Evolutionary conservation across 2,113 vertebrate species (phyloP), one percentile per base, ranked within the genome.

Genomic region (Rhombomys opimus): DNA sequence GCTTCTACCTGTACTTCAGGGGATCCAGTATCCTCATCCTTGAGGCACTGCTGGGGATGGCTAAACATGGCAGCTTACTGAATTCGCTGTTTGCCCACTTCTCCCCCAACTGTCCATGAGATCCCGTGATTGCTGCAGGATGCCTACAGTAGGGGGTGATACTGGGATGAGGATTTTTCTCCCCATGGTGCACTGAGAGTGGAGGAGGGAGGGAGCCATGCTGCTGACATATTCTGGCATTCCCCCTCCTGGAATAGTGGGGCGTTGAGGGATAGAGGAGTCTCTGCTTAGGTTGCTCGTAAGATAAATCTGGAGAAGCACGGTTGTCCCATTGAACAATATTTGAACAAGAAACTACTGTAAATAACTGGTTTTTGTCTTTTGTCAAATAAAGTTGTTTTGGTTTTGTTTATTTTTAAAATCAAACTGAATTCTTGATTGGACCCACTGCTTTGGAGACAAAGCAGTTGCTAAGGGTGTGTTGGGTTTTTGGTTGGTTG

Each of bases 301-400:
- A 73, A 95, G 90, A 52, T 68, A 96, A 94, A 94, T 63, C 78
- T 95, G 90, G 90, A 95, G 75, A 96, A 95, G 95, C 90, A 96
- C 81, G 86, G 87, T 93, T 96, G 84, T 91, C 97, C 93, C 84
- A 4, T 95, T 96, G 92, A 97, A 82, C 91, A 87, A 87, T 97
- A 95, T 98, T 89, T 97, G 95, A 96, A 81, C 67, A 92, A 96
- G 96, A 91, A 97, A 95, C 97, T 98, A 98, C 97, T 98, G 96
- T 97, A 98, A 97, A 98, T 97, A 98, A 96, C 82, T 96, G 73
- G 94, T 90, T 97, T 95, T 97, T 97, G 95, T 98, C 92, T 96
- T 97, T 94, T 97, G 97, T 97, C 94, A 96, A 98, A 97, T 98
- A 98, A 98, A 98, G 86, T 95, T 97, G 94, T 91, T 97, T 92